Conservation (phyloP, 2,797 vertebrate species). For the Labeo calbasu region DNA sequence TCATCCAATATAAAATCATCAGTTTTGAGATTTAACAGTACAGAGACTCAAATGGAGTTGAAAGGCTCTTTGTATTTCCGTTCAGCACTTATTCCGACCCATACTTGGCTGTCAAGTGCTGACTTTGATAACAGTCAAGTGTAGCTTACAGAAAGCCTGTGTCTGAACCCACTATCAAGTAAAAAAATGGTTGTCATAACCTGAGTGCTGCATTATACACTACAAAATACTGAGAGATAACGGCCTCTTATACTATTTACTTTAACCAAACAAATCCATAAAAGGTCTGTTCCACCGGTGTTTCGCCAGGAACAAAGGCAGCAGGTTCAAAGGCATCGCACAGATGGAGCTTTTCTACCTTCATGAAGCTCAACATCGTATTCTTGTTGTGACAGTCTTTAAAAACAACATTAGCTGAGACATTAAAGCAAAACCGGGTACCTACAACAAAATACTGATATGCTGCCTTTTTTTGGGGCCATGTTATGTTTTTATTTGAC, state of each 20-base stretch:
- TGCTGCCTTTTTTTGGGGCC: neutral
- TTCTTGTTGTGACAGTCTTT: slow-evolving; percentile 34
- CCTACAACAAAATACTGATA: neutral
- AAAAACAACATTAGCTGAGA: slow-evolving; percentile 14
- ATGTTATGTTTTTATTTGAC: neutral
- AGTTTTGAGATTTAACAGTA: slow-evolving; percentile 4
- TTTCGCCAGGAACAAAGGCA: slow-evolving; percentile 12
- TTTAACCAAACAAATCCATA: slow-evolving; percentile 46
- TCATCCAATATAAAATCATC: neutral
- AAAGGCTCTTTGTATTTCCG: slow-evolving; percentile 2
- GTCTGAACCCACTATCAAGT: slow-evolving; percentile 16
- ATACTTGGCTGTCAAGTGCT: slow-evolving; percentile 30
- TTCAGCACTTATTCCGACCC: slow-evolving; percentile 14
- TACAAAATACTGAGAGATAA: slow-evolving; percentile 21
- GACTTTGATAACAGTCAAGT: slow-evolving; percentile 33
- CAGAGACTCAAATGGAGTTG: slow-evolving; percentile 12
- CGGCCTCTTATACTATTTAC: slow-evolving; percentile 19
- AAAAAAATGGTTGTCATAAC: slow-evolving; percentile 19
- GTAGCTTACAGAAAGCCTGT: slow-evolving; percentile 12
- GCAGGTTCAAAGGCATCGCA: slow-evolving; percentile 1
- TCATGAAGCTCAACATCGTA: slow-evolving; percentile 33
- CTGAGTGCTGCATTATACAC: neutral
- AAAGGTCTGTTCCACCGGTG: slow-evolving; percentile 33
- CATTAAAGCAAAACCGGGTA: neutral
- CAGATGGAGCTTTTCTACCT: slow-evolving; percentile 29